Conservation (phyloP, 1,140 invertebrate species). For the Heliconius eleuchia region DNA sequence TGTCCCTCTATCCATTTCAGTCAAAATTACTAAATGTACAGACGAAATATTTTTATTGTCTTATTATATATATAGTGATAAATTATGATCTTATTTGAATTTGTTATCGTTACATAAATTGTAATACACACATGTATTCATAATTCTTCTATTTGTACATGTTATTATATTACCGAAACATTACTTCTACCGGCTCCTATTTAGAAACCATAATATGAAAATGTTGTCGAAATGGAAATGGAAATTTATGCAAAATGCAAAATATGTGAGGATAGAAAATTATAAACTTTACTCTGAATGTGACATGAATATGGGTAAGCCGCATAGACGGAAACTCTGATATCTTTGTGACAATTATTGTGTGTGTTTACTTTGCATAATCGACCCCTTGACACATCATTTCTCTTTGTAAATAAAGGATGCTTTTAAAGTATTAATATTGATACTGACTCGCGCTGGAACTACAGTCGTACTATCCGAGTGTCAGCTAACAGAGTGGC, state of each 20-base stretch:
- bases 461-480: neutral
- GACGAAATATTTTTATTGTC: too few species aligned
- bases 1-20: too few species aligned
- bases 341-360: constrained; percentile 5
- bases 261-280: constrained; percentile 11
- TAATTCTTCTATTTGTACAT: neutral
- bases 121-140: neutral
- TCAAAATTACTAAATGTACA: too few species aligned
- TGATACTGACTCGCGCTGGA: neutral
- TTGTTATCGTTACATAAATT: too few species aligned
- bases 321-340: neutral
- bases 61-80: too few species aligned
- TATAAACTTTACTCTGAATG: neutral
- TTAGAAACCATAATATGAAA: neutral
- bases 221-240: constrained; percentile 5
- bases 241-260: constrained; percentile 9
- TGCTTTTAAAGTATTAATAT: neutral
- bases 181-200: neutral
- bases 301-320: constrained; percentile 7
- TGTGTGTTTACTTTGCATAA: neutral
- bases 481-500: neutral
- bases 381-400: neutral
- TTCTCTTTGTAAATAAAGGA: neutral
- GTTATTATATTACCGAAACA: neutral
- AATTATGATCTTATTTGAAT: too few species aligned